These are phyloP conservation scores for Schrankia costaestrigalis DNA, from an alignment of 2,888 invertebrate genomes.

Conservation along the genomic window DNA sequence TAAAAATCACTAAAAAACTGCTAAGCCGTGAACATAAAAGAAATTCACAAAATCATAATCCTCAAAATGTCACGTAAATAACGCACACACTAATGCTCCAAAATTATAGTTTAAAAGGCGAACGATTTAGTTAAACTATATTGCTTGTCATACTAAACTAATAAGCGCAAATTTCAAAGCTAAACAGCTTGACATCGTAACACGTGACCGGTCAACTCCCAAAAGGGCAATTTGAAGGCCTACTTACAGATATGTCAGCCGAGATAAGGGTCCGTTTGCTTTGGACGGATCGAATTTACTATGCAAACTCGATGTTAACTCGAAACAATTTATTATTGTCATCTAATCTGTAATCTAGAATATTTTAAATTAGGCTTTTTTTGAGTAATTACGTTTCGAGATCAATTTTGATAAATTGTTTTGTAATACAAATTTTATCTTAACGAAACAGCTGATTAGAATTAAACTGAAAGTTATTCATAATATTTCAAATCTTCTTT, in stretches of 20 bases:
- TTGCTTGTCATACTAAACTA: slow-evolving; percentile 8
- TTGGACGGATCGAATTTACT: slow-evolving; percentile 41
- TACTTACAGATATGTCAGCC: slow-evolving; percentile 57
- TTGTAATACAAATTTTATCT: too few relatives aligned
- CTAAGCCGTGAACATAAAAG: too few relatives aligned
- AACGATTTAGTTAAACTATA: neutral
- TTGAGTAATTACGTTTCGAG: too few relatives aligned
- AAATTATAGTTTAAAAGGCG: too few relatives aligned
- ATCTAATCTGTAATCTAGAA: slow-evolving; percentile 10
- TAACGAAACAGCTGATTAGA: too few relatives aligned
- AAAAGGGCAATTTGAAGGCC: slow-evolving; percentile 52
- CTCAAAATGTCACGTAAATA: too few relatives aligned
- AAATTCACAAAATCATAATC: too few relatives aligned
- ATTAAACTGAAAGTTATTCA: too few relatives aligned
- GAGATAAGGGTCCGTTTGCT: slow-evolving; percentile 56
- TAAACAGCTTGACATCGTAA: slow-evolving; percentile 27
- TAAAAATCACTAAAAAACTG: too few relatives aligned
- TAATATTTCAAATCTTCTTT: too few relatives aligned
- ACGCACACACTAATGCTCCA: too few relatives aligned
- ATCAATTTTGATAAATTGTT: too few relatives aligned
- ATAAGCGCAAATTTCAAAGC: slow-evolving; percentile 17
- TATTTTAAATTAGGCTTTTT: slow-evolving; percentile 1
- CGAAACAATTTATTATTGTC: slow-evolving; percentile 14
- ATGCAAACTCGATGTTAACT: slow-evolving; percentile 26
- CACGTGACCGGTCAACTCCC: slow-evolving; percentile 48